Evolutionary conservation across 1,140 invertebrate genomes (phyloP).

Genomic region (Zophobas atratus): DNA sequence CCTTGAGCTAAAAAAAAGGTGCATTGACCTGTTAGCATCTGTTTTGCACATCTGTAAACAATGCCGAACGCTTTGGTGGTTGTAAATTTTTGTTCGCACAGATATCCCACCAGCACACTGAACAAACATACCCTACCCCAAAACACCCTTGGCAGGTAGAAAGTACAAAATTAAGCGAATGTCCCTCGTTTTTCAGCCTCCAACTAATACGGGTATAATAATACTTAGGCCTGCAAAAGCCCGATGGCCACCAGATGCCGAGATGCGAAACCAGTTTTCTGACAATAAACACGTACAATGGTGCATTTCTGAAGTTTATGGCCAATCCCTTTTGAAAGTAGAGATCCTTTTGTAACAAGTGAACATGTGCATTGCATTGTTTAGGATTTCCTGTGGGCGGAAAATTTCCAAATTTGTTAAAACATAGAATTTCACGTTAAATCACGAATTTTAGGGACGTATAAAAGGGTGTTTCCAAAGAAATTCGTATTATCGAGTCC

Average conservation of each 20-base stretch:
- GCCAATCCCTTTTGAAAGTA: constrained; percentile 15
- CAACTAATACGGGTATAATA: constrained; percentile 31
- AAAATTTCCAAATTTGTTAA: background rate
- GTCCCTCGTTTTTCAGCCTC: constrained; percentile 18
- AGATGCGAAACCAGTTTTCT: constrained; percentile 32
- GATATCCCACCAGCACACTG: constrained; percentile 8
- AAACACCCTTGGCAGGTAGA: constrained; percentile 32
- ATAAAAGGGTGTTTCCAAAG: constrained; percentile 10
- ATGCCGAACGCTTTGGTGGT: background rate
- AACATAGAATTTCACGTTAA: background rate
- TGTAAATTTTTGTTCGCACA: constrained; percentile 7
- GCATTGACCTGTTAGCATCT: no score
- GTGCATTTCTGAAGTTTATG: constrained; percentile 10
- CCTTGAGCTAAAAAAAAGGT: no score
- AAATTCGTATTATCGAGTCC: constrained; percentile 23
- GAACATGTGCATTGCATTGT: constrained; percentile 8
- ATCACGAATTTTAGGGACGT: background rate
- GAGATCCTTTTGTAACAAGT: constrained; percentile 23
- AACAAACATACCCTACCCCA: constrained; percentile 34
- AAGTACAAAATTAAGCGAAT: constrained; percentile 31
- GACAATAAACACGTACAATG: constrained; percentile 23
- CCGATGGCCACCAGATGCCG: constrained; percentile 35
- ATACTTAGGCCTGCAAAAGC: constrained; percentile 18
- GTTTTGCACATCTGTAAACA: no score
- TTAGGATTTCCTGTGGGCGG: background rate